Percentiles rank a stretch among this genome's conserved stretches.
Evolutionary conservation across 2,113 vertebrate genomes (phyloP).

Genomic region (Glaucidium brasilianum): DNA sequence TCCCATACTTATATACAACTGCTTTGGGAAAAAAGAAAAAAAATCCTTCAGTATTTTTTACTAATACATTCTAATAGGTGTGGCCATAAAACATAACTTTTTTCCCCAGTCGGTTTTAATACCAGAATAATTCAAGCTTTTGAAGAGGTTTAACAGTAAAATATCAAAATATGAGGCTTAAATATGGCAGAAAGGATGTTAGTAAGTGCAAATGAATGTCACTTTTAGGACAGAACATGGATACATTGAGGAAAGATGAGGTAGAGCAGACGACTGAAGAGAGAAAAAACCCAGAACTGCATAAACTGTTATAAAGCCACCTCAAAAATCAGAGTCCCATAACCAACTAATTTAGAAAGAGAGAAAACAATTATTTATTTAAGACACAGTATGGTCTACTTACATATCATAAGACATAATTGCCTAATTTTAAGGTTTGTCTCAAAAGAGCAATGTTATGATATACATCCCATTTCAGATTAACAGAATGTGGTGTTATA

Average conservation of each 20-base stretch:
- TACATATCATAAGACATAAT: constrained; percentile 74
- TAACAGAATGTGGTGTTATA: constrained; percentile 66
- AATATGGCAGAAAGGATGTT: constrained; percentile 54
- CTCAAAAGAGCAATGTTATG: constrained; percentile 71
- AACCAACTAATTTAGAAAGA: constrained; percentile 70
- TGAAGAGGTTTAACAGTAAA: not conserved
- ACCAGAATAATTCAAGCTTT: constrained; percentile 1
- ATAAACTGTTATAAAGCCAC: constrained; percentile 29
- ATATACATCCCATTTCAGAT: constrained; percentile 72
- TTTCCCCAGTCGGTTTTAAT: not conserved
- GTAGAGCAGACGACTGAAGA: constrained; percentile 43
- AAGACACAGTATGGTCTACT: constrained; percentile 76
- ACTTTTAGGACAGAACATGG: constrained; percentile 64
- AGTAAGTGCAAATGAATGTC: constrained; percentile 67
- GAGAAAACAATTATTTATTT: constrained; percentile 74
- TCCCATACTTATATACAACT: not conserved
- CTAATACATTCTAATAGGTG: not conserved
- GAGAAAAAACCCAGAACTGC: not conserved
- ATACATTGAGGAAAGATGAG: constrained; percentile 59
- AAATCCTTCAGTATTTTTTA: not conserved
- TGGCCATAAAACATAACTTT: not conserved
- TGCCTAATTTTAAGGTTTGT: constrained; percentile 71
- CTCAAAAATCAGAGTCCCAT: constrained; percentile 68
- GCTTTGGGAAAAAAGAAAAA: not conserved
- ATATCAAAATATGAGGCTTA: not conserved